Conservation (phyloP, 2,113 vertebrate species). For the Typhlomys cinereus region DNA sequence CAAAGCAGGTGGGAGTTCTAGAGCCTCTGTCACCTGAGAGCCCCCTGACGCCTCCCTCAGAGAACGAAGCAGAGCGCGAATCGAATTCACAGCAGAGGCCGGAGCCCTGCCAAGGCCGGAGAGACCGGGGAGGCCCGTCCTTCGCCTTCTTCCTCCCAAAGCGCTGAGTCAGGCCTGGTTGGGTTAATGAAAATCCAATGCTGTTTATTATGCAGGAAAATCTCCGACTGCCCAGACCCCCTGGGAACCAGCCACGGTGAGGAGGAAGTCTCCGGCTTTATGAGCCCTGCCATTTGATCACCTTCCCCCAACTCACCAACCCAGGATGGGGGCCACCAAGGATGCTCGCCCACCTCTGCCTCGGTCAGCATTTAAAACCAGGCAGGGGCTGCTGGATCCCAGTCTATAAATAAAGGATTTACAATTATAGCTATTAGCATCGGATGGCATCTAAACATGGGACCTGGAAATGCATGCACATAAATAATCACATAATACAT, state of each 20-base stretch:
- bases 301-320: no score
- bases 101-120: not conserved
- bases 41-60: not conserved
- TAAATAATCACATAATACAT: not conserved
- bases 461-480: not conserved
- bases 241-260: not conserved
- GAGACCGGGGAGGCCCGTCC: fast-evolving
- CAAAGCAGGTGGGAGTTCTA: not conserved
- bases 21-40: not conserved
- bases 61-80: not conserved
- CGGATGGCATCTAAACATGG: constrained; percentile 44
- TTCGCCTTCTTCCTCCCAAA: not conserved
- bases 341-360: constrained; percentile 13
- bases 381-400: constrained; percentile 6
- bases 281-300: not conserved
- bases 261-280: not conserved
- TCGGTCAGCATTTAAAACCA: not conserved
- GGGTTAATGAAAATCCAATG: not conserved
- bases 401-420: constrained; percentile 64
- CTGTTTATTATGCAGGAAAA: constrained; percentile 47
- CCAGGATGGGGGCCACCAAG: not conserved
- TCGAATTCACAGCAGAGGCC: not conserved
- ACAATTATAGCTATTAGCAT: constrained; percentile 58
- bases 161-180: constrained; percentile 55
- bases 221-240: constrained; percentile 29